These are phyloP conservation scores for Mellilla xanthometata DNA, from an alignment of 2,888 invertebrate species.

Conservation along the genomic window DNA sequence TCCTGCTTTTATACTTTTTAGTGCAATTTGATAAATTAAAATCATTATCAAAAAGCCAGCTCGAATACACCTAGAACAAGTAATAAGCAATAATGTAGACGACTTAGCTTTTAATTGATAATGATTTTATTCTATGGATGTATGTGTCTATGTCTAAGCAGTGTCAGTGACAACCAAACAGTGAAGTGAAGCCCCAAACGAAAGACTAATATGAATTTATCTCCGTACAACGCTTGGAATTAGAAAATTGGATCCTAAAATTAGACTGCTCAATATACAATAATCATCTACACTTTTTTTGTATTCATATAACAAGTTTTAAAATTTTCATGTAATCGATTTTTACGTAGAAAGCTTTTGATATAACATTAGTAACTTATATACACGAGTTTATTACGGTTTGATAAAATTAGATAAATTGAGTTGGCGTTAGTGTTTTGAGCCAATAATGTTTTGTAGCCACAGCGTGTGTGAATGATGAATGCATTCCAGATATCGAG, in stretches of 20 bases:
- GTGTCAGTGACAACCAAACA: conserved; percentile 21
- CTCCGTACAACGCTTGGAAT: conserved; percentile 31
- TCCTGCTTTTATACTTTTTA: conserved; percentile 2
- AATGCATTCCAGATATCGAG: conserved; percentile 65
- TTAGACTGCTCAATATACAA: conserved; percentile 37
- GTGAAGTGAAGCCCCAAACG: conserved; percentile 21
- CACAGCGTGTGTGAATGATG: conserved; percentile 45
- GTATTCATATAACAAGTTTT: conserved; percentile 31
- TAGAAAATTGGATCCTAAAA: conserved; percentile 31
- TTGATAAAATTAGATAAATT: conserved; percentile 27
- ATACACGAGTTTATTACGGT: conserved; percentile 19
- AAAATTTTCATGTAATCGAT: conserved; percentile 36
- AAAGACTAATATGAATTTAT: conserved; percentile 26
- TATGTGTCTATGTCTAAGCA: conserved; percentile 1
- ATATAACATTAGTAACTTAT: conserved; percentile 33
- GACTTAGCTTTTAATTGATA: background rate
- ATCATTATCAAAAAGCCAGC: background rate
- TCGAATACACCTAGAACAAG: background rate
- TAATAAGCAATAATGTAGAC: too few relatives aligned
- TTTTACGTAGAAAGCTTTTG: conserved; percentile 41
- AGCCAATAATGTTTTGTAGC: conserved; percentile 33
- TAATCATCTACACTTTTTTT: conserved; percentile 37
- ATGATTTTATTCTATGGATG: conserved; percentile 6
- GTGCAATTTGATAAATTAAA: background rate
- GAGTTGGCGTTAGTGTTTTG: conserved; percentile 40